Conservation (phyloP, 1,140 invertebrate species). For the Caenorhabditis brenneri region DNA sequence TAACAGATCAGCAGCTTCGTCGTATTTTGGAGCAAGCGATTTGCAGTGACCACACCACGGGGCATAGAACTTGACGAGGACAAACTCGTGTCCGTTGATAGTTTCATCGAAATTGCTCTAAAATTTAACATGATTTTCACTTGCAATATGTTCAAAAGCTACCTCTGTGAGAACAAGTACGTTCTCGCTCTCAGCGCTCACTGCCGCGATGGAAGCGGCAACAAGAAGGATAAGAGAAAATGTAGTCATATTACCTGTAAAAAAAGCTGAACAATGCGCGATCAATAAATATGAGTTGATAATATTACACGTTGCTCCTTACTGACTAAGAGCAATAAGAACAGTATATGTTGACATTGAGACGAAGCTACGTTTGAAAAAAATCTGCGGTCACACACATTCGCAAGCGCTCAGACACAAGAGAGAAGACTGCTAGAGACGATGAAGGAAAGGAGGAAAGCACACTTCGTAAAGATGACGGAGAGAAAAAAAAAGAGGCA, state of each 20-base stretch:
- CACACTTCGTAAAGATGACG: background rate
- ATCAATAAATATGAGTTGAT: too few species aligned
- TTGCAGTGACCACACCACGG: conserved; percentile 99
- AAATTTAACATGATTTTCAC: conserved; percentile 41
- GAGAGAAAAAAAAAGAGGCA: background rate
- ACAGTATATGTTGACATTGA: background rate
- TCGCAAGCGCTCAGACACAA: background rate
- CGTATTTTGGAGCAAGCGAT: conserved; percentile 91
- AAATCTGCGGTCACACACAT: background rate
- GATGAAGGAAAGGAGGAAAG: background rate
- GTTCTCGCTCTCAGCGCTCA: conserved; percentile 67
- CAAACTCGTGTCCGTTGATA: conserved; percentile 66
- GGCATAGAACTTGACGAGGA: conserved; percentile 77
- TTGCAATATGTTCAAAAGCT: conserved; percentile 20
- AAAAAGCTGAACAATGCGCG: background rate
- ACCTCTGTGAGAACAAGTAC: conserved; percentile 68
- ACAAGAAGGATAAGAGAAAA: conserved; percentile 34
- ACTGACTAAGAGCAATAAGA: background rate
- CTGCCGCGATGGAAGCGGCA: conserved; percentile 49
- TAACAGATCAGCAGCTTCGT: conserved; percentile 88
- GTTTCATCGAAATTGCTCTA: conserved; percentile 70
- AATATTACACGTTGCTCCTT: background rate
- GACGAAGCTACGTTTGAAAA: background rate
- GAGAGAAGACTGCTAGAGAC: background rate
- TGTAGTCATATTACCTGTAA: conserved; percentile 50